Conservation (phyloP, 1,140 invertebrate species). For the Mesaphorura yosii region DNA sequence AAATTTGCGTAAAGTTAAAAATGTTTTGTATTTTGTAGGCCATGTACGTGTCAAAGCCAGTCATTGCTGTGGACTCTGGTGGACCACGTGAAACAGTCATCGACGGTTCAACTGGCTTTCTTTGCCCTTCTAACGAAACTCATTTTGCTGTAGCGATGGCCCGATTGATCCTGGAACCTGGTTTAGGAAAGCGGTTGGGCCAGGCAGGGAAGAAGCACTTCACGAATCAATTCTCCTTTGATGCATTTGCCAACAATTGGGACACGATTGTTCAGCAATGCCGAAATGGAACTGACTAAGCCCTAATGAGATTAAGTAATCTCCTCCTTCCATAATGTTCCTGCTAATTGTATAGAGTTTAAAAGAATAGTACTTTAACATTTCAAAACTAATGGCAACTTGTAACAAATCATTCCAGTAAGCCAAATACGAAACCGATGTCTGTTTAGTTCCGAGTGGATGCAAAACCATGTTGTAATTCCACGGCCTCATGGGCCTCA, state of each 20-base stretch:
- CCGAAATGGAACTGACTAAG: not conserved
- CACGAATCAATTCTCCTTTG: constrained; percentile 64
- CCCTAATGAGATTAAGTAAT: too few relatives aligned
- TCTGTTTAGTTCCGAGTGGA: too few relatives aligned
- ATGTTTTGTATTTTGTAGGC: constrained; percentile 41
- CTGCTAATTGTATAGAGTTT: too few relatives aligned
- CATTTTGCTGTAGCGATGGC: constrained; percentile 70
- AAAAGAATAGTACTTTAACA: too few relatives aligned
- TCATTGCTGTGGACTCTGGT: constrained; percentile 88
- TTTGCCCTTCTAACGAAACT: constrained; percentile 56
- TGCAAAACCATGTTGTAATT: too few relatives aligned
- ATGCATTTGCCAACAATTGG: constrained; percentile 48
- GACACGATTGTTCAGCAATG: constrained; percentile 7
- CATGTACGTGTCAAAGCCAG: constrained; percentile 86
- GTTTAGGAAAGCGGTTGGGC: constrained; percentile 52
- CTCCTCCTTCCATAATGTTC: too few relatives aligned
- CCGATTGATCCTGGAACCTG: constrained; percentile 47
- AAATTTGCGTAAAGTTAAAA: not conserved
- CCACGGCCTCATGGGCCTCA: too few relatives aligned
- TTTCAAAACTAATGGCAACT: too few relatives aligned
- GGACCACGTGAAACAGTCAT: constrained; percentile 89
- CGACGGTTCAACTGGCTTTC: constrained; percentile 75
- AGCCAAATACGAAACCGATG: too few relatives aligned
- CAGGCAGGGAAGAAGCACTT: constrained; percentile 56
- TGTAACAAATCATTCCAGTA: too few relatives aligned